Conservation (phyloP, 2,797 vertebrate species). For the Potorous gilbertii region DNA sequence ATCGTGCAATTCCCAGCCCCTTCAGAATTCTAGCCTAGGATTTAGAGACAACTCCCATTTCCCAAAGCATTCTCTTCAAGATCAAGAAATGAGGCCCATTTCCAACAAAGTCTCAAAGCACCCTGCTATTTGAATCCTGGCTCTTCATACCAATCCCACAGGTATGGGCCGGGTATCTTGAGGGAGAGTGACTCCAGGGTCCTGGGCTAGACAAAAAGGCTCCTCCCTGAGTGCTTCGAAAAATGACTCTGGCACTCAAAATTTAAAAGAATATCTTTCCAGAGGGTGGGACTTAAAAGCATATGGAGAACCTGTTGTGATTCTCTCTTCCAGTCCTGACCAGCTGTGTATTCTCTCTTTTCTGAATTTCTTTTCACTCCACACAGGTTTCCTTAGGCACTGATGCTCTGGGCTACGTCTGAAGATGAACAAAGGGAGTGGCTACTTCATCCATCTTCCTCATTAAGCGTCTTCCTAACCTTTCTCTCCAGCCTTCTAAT, state of each 20-base stretch:
- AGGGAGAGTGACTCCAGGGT: neutral
- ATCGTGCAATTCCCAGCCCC: neutral
- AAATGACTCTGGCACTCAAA: neutral
- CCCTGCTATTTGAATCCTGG: neutral
- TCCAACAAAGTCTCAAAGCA: slow-evolving; percentile 27
- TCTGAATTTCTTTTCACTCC: neutral
- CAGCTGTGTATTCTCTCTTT: neutral
- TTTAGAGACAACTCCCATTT: neutral
- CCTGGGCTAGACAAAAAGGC: neutral
- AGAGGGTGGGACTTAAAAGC: neutral
- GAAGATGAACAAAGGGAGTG: accelerated
- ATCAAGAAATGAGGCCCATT: neutral
- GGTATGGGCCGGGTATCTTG: neutral
- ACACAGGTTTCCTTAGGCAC: neutral
- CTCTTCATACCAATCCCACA: neutral
- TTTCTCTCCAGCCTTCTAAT: neutral
- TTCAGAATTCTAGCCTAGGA: neutral
- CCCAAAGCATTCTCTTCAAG: neutral
- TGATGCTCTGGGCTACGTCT: neutral
- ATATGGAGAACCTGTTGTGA: neutral
- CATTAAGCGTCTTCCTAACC: neutral
- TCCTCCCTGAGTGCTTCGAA: neutral
- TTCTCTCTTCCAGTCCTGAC: neutral
- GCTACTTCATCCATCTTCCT: neutral
- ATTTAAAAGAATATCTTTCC: neutral